Percentiles rank a stretch among this genome's conserved stretches.
Conservation (phyloP, 2,113 vertebrate species). For the Lophura nycthemera region DNA sequence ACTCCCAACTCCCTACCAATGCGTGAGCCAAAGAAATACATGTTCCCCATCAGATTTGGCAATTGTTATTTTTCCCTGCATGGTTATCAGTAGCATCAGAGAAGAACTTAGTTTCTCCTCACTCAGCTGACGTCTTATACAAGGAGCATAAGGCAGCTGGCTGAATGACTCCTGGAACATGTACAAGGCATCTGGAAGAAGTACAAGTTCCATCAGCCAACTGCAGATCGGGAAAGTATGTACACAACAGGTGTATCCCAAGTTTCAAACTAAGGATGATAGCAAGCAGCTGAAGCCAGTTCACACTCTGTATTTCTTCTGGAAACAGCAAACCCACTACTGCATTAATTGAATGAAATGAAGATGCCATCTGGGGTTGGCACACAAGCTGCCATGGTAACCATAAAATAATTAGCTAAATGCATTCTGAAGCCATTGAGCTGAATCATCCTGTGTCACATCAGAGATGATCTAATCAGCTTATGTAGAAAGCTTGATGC, state of each 20-base stretch:
- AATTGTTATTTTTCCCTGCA: neutral
- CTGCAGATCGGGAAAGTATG: neutral
- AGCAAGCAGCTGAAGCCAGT: neutral
- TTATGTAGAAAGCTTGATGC: neutral
- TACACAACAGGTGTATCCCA: neutral
- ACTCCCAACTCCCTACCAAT: neutral
- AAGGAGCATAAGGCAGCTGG: accelerated
- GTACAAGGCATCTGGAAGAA: neutral
- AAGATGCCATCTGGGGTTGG: constrained; percentile 52
- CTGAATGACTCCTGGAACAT: neutral
- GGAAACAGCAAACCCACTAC: constrained; percentile 12
- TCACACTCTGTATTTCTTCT: neutral
- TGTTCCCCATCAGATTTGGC: neutral
- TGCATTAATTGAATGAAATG: constrained; percentile 41
- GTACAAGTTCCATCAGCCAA: neutral
- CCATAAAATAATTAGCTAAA: constrained; percentile 65
- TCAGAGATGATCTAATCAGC: constrained; percentile 29
- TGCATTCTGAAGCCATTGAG: constrained; percentile 41
- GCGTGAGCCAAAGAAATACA: neutral
- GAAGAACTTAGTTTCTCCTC: neutral
- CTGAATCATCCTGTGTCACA: neutral
- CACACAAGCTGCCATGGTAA: constrained; percentile 45
- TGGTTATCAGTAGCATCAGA: neutral
- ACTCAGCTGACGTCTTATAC: neutral
- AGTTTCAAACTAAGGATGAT: neutral